phyloP scores from a whole-genome alignment of 2,797 vertebrate genomes.

The Capromys pilorides region DNA sequence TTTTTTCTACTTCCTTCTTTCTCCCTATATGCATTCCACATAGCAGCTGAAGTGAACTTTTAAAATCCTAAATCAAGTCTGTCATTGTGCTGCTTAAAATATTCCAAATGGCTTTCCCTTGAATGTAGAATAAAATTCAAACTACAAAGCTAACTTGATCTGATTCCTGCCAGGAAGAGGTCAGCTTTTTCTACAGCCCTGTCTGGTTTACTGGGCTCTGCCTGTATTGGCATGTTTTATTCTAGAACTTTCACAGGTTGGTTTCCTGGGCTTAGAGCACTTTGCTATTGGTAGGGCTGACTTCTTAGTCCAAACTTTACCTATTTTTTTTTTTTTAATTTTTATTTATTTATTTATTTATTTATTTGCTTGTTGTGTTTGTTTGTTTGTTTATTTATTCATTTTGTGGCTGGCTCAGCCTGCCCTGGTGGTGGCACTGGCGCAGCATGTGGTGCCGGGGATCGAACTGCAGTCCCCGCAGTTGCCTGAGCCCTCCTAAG shows the following conservation, averaged over 20 bases:
- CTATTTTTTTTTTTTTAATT: too few species aligned
- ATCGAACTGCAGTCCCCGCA: too few species aligned
- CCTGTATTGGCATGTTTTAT: not conserved
- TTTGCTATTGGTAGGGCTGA: not conserved
- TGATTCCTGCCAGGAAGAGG: not conserved
- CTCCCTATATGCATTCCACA: not conserved
- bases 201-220: not conserved
- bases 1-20: not conserved
- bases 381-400: too few species aligned
- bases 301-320: not conserved
- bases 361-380: too few species aligned
- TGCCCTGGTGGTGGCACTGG: too few species aligned
- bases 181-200: not conserved
- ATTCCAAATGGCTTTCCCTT: not conserved
- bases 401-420: too few species aligned
- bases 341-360: too few species aligned
- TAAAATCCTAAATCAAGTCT: not conserved
- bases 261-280: not conserved
- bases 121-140: not conserved
- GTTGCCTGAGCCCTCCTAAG: too few species aligned
- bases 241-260: not conserved
- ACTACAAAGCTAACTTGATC: not conserved
- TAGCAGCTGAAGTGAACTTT: slow-evolving; percentile 16
- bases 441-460: too few species aligned
- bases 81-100: not conserved